Evolutionary conservation across 2,888 invertebrate species (phyloP), one percentile per base, ranked within the genome.

Genomic region (Parascotia fuliginaria): DNA sequence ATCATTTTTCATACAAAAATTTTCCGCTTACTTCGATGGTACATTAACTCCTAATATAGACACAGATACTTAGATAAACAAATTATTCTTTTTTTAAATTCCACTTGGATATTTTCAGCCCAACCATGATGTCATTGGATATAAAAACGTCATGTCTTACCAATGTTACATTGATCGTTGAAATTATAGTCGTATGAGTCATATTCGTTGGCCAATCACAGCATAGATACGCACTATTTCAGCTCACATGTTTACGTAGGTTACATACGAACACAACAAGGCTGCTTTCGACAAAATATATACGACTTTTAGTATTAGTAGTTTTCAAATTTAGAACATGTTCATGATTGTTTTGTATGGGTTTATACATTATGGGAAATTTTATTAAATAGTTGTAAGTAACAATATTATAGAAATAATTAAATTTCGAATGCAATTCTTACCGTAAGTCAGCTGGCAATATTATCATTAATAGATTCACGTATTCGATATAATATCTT

Each of bases 201-300:
- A 91, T 61, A 22, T 61, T 53, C 60, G 61, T 68, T 73, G 66
- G 69, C 82, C 85, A 81, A 85, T 83, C 56, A 68, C 65, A 68
- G 72, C 62, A 65, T 69, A 64, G 70, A 2, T 77, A 75, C 70
- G 70, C 56, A 70, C 77, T 83, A 86, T 87, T 89, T 88, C 76
- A 67, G 81, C 56, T 58, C 69, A 63, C 68, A 56, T 70, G 73
- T 64, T 73, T 76, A 79, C 85, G 91, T 91, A 83, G 91, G 90
- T n/a, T n/a, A n/a, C n/a, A n/a, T n/a, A n/a, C 75, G 83, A 74
- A 66, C 65, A 82, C 72, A 88, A 89, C 90, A 89, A 90, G 87
- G 85, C 84, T 86, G 77, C 65, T 85, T 84, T 84, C 77, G 77
- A 81, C 81, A 81, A 80, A 79, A 83, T 81, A 81, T 80, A 77